Conservation (phyloP, 2,888 invertebrate genomes). For the Xestia c-nigrum region DNA sequence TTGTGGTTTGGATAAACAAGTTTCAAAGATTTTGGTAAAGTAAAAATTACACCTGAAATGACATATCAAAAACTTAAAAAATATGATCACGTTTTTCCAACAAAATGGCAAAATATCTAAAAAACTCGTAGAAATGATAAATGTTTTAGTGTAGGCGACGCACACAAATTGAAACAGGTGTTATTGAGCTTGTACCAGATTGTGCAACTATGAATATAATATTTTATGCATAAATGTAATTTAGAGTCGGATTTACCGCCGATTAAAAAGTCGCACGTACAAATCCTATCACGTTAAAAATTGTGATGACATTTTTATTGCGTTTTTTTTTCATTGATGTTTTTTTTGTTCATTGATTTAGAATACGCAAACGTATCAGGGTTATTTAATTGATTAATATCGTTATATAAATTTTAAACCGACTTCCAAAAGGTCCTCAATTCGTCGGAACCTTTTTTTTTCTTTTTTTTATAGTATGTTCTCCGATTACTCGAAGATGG, state of each 20-base stretch:
- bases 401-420: neutral
- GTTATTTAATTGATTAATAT: neutral
- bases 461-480: too few species aligned
- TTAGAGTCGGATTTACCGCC: constrained; percentile 33
- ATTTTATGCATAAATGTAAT: constrained; percentile 45
- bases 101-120: neutral
- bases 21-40: too few species aligned
- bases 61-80: neutral
- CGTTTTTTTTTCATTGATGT: neutral
- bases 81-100: neutral
- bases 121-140: constrained; percentile 11
- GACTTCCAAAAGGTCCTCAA: too few species aligned
- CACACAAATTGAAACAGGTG: constrained; percentile 28
- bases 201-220: constrained; percentile 28
- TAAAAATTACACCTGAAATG: neutral
- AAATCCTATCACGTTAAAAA: constrained; percentile 29
- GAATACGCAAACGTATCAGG: neutral
- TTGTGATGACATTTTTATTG: constrained; percentile 25
- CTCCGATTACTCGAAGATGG: too few species aligned
- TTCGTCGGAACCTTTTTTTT: too few species aligned
- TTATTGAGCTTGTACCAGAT: constrained; percentile 21
- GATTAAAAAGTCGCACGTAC: constrained; percentile 35
- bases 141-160: neutral
- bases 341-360: constrained; percentile 15
- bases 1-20: too few species aligned